Conservation (phyloP, 2,888 invertebrate species). For the Nephrotoma guestfalica region DNA sequence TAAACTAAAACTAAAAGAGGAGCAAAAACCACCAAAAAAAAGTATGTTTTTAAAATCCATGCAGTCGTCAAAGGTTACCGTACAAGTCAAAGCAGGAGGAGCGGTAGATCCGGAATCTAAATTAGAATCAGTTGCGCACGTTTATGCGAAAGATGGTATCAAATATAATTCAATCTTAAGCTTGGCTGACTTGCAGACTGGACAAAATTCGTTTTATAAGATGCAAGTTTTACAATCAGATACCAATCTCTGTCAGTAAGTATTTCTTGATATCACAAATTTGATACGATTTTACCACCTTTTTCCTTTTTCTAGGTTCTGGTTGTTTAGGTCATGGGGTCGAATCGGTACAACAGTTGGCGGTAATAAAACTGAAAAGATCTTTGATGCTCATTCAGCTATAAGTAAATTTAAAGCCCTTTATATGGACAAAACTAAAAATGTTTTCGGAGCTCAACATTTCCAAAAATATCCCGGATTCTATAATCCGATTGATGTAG, state of each 20-base stretch:
- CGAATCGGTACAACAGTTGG: slow-evolving; percentile 92
- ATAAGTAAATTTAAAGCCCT: background rate
- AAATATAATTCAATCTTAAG: slow-evolving; percentile 69
- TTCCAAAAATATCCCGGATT: slow-evolving; percentile 43
- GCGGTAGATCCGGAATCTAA: slow-evolving; percentile 89
- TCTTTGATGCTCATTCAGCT: slow-evolving; percentile 38
- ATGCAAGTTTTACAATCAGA: slow-evolving; percentile 77
- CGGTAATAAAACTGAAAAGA: slow-evolving; percentile 45
- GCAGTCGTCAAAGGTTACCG: slow-evolving; percentile 42
- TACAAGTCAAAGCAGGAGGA: slow-evolving; percentile 65
- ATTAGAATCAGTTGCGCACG: slow-evolving; percentile 62
- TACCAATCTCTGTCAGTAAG: slow-evolving; percentile 37
- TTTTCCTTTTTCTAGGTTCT: slow-evolving; percentile 36
- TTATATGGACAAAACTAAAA: background rate
- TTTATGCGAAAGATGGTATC: slow-evolving; percentile 42
- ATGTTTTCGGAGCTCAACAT: background rate
- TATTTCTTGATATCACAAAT: slow-evolving; percentile 7
- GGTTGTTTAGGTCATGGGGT: slow-evolving; percentile 89
- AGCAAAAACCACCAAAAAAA: slow-evolving; percentile 34
- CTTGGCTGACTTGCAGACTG: slow-evolving; percentile 68
- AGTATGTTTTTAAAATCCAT: slow-evolving; percentile 42
- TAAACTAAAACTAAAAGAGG: slow-evolving; percentile 22
- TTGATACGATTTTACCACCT: background rate
- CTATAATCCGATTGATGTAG: slow-evolving; percentile 80
- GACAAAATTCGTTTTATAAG: slow-evolving; percentile 91